phyloP scores from a whole-genome alignment of 37 sponge, comb jelly and placozoan species.

The Diacarnus erythraeanus region DNA sequence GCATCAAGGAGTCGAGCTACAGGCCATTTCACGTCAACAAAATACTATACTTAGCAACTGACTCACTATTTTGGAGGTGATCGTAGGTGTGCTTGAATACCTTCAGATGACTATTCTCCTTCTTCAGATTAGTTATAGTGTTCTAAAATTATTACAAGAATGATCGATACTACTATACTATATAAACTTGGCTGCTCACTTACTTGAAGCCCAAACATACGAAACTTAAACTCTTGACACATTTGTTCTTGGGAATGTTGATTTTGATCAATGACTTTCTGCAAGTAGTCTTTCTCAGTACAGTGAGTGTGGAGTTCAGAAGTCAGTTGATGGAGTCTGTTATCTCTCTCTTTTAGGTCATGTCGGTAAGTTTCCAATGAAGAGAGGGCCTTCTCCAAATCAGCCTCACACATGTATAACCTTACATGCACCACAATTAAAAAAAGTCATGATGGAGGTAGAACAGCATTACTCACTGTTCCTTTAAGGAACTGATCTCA shows the following conservation, averaged over 20 bases:
- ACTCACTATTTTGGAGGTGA: constrained; percentile 42
- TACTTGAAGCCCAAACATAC: constrained; percentile 36
- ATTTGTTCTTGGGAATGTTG: constrained; percentile 45
- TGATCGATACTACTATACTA: background rate
- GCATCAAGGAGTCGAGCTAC: background rate
- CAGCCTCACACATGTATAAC: constrained; percentile 60
- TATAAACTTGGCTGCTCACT: too few species aligned
- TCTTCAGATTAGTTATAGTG: constrained; percentile 19
- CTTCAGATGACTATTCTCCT: constrained; percentile 19
- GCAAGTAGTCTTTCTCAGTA: constrained; percentile 28
- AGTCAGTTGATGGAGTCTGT: constrained; percentile 22
- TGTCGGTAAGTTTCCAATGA: constrained; percentile 30
- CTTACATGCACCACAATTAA: constrained; percentile 5
- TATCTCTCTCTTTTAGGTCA: constrained; percentile 33
- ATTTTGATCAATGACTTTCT: constrained; percentile 28
- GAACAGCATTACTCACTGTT: constrained; percentile 34
- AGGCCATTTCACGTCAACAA: too few species aligned
- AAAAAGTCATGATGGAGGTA: background rate
- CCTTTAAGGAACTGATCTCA: constrained; percentile 34
- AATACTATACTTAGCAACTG: too few species aligned
- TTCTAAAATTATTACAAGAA: constrained; percentile 12
- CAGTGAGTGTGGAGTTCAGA: background rate
- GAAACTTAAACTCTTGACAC: constrained; percentile 36
- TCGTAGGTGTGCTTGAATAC: constrained; percentile 51
- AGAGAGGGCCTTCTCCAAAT: constrained; percentile 50